These are phyloP conservation scores for Melanchra persicariae DNA, from an alignment of 2,888 invertebrate genomes.

Conservation along the genomic window DNA sequence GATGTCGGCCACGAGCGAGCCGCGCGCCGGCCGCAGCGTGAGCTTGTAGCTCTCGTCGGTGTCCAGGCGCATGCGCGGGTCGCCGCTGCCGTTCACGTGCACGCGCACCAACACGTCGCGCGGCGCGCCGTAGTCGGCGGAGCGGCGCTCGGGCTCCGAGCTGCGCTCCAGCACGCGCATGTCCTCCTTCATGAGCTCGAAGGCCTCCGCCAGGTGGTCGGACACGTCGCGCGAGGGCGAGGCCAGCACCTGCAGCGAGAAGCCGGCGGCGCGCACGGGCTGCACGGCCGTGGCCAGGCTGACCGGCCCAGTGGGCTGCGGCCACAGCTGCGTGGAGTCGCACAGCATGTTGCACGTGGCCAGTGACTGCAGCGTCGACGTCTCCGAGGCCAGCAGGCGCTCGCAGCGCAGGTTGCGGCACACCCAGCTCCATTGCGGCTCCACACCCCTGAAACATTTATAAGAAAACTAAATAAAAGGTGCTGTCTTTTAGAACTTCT, in stretches of 20 bases:
- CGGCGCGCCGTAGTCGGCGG: constrained; percentile 78
- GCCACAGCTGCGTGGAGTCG: constrained; percentile 94
- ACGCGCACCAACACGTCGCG: constrained; percentile 88
- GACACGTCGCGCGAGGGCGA: constrained; percentile 82
- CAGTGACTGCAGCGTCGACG: constrained; percentile 90
- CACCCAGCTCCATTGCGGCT: constrained; percentile 94
- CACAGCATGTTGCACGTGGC: constrained; percentile 95
- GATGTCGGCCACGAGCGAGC: constrained; percentile 91
- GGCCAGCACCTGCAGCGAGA: constrained; percentile 85
- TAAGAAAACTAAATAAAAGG: constrained; percentile 1
- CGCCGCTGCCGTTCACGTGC: constrained; percentile 88
- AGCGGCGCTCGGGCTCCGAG: constrained; percentile 73
- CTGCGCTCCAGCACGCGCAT: constrained; percentile 85
- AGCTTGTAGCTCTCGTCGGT: constrained; percentile 95
- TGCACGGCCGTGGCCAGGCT: constrained; percentile 92
- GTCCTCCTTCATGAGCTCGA: constrained; percentile 88
- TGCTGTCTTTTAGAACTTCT: too few species aligned
- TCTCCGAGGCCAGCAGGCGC: constrained; percentile 85
- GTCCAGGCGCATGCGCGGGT: constrained; percentile 91
- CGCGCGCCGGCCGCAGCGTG: constrained; percentile 88
- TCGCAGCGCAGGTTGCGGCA: constrained; percentile 94
- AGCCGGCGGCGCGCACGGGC: constrained; percentile 89
- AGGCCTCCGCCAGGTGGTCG: constrained; percentile 87
- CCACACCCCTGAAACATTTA: constrained; percentile 82
- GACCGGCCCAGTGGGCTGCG: constrained; percentile 94